phyloP scores from a whole-genome alignment of 2,888 invertebrate species.

The Folsomia manolachei region DNA sequence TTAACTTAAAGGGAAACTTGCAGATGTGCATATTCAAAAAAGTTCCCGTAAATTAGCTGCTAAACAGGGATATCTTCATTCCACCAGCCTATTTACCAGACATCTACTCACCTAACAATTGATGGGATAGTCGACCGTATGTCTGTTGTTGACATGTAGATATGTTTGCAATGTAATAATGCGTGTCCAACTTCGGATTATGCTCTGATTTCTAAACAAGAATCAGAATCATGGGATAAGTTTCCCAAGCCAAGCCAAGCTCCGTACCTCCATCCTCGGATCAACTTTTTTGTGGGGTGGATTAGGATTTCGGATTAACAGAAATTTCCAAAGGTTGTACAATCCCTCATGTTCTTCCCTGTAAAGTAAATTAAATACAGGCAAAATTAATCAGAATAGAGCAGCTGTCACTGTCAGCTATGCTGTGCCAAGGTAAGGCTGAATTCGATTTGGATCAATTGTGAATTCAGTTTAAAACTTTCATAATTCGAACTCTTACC shows the following conservation, averaged over 20 bases:
- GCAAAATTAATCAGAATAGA: too few species aligned
- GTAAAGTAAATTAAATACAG: neutral
- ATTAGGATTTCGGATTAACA: conserved; percentile 4
- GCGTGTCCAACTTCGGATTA: neutral
- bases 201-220: neutral
- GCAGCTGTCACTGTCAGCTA: neutral
- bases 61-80: neutral
- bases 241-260: neutral
- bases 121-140: too few species aligned
- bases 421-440: too few species aligned
- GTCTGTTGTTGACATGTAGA: neutral
- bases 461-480: neutral
- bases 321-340: neutral
- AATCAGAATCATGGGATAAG: too few species aligned
- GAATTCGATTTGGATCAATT: neutral
- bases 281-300: neutral
- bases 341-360: neutral
- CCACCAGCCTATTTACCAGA: neutral
- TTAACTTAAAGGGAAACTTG: too few species aligned
- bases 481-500: too few species aligned
- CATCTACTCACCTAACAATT: too few species aligned
- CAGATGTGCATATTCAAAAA: neutral
- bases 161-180: neutral
- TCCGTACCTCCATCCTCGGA: neutral
- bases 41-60: neutral